Evolutionary conservation across 2,113 vertebrate genomes (phyloP), one percentile per base, ranked within the genome.

Genomic region (Vulpes ferrilata): DNA sequence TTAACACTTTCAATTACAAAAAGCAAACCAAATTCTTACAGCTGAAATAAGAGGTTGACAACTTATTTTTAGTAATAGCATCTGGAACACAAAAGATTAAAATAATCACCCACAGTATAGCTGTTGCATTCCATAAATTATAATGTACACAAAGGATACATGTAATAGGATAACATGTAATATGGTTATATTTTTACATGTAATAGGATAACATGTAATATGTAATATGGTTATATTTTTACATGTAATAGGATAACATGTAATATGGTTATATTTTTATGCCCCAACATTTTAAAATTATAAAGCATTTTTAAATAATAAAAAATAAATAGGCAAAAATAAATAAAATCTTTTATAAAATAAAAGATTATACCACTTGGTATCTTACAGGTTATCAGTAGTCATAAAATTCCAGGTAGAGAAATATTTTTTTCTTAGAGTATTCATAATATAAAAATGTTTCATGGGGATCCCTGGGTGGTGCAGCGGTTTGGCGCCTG

Each of bases 51-150:
- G 22, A 93, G 43, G 62, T 65, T 74, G 89, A 95, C 30, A 95
- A 92, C 11, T 73, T 96, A 83, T 64, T 93, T 96, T 96, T 85
- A 96, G 76, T 95, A 94, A 82, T 17, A 86, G 35, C 64, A 92
- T 86, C 53, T 90, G 64, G 85, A 94, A 95, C 35, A 88, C 8
- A 55, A 27, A 88, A 57, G 43, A 97, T 88, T 83, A 93, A 86
- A 93, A 95, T 15, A 94, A 69, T 80, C 25, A 82, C 25, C 80
- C 27, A 97, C 78, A n/a, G 93, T 48, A 93, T 0, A 88, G 67
- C 78, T 90, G n/a, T 17, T 95, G 7, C 16, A 82, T 90, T 88
- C 64, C 69, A 78, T 32, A 89, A 83, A 91, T 88, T 85, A 43
- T 17, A 93, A 9, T 71, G 12, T 81, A 89, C 11, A 91, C 0